These are phyloP conservation scores for Arnoldichthys spilopterus DNA, from an alignment of 2,797 vertebrate genomes.

Conservation along the genomic window DNA sequence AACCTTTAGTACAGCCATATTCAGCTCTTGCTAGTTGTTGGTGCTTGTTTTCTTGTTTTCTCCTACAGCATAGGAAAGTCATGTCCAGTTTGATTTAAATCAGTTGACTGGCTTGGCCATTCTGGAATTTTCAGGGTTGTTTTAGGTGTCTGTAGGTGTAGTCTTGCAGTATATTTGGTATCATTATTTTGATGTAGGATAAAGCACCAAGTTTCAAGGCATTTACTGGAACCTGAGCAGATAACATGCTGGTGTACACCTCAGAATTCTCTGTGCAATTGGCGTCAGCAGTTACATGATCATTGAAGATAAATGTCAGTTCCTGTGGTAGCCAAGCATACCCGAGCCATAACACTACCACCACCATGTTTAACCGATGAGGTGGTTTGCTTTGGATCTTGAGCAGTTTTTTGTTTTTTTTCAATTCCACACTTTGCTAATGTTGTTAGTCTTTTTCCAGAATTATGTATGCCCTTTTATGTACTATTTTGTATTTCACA, in stretches of 20 bases:
- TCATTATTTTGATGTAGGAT: background rate
- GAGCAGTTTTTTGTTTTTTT: background rate
- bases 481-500: background rate
- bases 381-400: background rate
- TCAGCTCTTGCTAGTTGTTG: no score
- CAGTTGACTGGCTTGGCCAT: background rate
- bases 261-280: background rate
- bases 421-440: background rate
- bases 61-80: no score
- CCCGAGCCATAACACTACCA: background rate
- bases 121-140: background rate
- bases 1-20: no score
- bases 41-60: no score
- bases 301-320: background rate
- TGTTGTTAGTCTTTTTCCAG: background rate
- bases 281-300: background rate
- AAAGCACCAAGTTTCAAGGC: background rate
- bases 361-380: background rate
- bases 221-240: no score
- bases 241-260: no score
- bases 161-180: background rate
- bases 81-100: background rate
- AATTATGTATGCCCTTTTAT: background rate
- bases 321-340: background rate
- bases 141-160: no score